phyloP scores from a whole-genome alignment of 1,140 invertebrate genomes.

The Coenobita brevimanus region DNA sequence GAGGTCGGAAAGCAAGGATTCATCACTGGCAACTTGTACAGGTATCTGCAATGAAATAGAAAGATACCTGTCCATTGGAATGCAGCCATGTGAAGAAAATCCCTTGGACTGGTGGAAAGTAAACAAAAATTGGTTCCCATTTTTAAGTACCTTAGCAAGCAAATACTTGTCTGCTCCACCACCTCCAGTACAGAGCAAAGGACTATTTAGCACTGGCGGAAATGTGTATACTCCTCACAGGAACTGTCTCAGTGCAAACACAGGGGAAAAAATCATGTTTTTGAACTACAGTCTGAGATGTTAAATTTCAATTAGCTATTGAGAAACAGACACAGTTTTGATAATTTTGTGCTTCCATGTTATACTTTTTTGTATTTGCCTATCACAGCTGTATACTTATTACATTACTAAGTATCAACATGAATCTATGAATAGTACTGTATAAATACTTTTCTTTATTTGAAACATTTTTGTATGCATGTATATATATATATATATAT shows the following conservation, averaged over 20 bases:
- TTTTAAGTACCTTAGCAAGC: neutral
- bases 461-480: too few species aligned
- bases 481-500: too few species aligned
- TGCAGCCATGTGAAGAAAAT: constrained; percentile 14
- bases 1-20: neutral
- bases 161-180: constrained; percentile 17
- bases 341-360: neutral
- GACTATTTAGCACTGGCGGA: neutral
- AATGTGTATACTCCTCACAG: constrained; percentile 11
- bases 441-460: too few species aligned
- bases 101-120: neutral
- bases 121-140: neutral
- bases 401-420: too few species aligned
- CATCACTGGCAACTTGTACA: constrained; percentile 14
- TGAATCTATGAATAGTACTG: too few species aligned
- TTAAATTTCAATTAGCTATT: neutral
- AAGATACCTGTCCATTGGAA: neutral
- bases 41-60: constrained; percentile 20
- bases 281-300: constrained; percentile 2
- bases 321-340: neutral
- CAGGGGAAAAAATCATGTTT: neutral
- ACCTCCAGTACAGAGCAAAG: neutral
- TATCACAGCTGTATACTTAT: too few species aligned
- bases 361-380: too few species aligned
- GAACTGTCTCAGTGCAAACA: neutral